A percentile compares a stretch with the other conserved stretches of the same genome.
Conservation (phyloP, 23 tunicate genomes). For the Oikopleura vanhoeffeni region DNA sequence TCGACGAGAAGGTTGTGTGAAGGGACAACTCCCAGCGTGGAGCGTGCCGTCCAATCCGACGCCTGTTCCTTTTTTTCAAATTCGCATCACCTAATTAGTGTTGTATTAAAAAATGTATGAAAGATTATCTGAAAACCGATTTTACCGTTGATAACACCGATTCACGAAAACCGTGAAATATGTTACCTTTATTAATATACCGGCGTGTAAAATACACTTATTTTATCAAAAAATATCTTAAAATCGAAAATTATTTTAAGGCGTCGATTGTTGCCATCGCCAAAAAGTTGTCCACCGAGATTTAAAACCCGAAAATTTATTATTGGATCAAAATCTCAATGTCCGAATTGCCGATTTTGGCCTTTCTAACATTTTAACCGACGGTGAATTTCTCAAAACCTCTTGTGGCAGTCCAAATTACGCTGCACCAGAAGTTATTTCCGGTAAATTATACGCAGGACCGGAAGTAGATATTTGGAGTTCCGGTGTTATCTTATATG, state of each 20-base stretch:
- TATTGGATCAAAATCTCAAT: conserved; percentile 56
- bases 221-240: no score
- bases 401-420: conserved; percentile 97
- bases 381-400: conserved; percentile 93
- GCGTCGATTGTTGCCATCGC: conserved; percentile 87
- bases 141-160: no score
- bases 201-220: no score
- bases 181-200: no score
- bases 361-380: conserved; percentile 93
- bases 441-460: conserved; percentile 99
- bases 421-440: conserved; percentile 98
- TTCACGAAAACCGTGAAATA: no score
- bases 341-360: conserved; percentile 99
- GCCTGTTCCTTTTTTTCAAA: no score
- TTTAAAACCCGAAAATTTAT: conserved; percentile 83
- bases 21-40: no score
- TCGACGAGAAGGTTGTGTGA: no score
- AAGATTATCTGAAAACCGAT: no score
- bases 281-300: conserved; percentile 94
- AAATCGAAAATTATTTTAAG: conserved; percentile 27
- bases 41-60: no score
- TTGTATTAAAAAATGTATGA: no score
- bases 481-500: conserved; percentile 89
- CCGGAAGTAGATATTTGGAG: conserved; percentile 99
- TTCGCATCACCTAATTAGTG: no score